phyloP scores from a whole-genome alignment of 1,140 invertebrate species.

The Drosophila sturtevanti region DNA sequence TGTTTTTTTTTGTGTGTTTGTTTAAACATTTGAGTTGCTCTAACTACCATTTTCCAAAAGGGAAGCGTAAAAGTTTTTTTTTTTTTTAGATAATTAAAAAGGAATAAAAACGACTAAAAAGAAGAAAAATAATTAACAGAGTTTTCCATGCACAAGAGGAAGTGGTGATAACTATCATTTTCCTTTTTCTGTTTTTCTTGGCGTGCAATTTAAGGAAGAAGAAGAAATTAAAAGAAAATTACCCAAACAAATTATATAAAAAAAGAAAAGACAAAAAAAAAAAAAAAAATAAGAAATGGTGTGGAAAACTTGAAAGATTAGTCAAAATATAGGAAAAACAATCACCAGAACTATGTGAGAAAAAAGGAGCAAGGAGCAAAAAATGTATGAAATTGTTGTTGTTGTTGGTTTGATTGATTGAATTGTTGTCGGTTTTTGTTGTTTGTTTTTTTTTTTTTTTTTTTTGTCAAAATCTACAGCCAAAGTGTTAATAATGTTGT shows the following conservation, averaged over 20 bases:
- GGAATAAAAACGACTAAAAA: too few species aligned
- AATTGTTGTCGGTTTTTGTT: slow-evolving; percentile 46
- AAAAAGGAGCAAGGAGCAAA: slow-evolving; percentile 49
- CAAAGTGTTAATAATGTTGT: slow-evolving; percentile 73
- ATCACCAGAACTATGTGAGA: slow-evolving; percentile 58
- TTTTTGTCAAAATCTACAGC: slow-evolving; percentile 80
- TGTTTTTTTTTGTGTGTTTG: slow-evolving; percentile 43
- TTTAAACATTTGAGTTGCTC: slow-evolving; percentile 31
- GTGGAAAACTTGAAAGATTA: slow-evolving; percentile 67
- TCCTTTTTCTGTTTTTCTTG: neutral
- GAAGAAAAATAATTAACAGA: neutral
- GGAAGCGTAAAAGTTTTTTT: neutral
- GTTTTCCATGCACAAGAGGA: slow-evolving; percentile 7
- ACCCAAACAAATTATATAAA: slow-evolving; percentile 45
- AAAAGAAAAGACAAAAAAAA: slow-evolving; percentile 28
- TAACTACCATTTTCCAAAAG: slow-evolving; percentile 4
- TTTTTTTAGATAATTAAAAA: neutral
- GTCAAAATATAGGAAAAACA: slow-evolving; percentile 67
- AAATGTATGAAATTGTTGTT: slow-evolving; percentile 48
- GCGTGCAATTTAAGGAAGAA: slow-evolving; percentile 31
- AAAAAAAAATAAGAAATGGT: neutral
- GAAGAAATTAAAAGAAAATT: slow-evolving; percentile 40
- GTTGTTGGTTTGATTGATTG: slow-evolving; percentile 40
- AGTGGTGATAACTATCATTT: slow-evolving; percentile 22
- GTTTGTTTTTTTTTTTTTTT: slow-evolving; percentile 38